phyloP scores from a whole-genome alignment of 2,888 invertebrate genomes.

The Zaprionus bogoriensis region DNA sequence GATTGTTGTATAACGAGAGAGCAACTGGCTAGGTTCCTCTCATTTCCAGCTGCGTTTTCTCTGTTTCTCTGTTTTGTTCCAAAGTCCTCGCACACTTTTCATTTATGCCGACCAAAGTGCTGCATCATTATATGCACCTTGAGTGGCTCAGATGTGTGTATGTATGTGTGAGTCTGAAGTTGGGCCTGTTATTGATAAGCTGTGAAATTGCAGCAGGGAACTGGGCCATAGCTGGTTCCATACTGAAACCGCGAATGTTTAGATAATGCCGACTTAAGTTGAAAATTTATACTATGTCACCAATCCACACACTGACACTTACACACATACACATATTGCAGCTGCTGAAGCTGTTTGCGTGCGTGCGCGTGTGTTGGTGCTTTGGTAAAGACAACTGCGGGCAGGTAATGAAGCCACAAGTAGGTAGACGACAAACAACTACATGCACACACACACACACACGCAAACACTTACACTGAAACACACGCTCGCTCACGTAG shows the following conservation, averaged over 20 bases:
- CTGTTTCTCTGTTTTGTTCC: slow-evolving; percentile 11
- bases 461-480: slow-evolving; percentile 4
- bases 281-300: slow-evolving; percentile 72
- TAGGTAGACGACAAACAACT: slow-evolving; percentile 56
- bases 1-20: not conserved
- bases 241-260: slow-evolving; percentile 33
- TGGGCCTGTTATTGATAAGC: slow-evolving; percentile 25
- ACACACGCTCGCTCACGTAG: not conserved
- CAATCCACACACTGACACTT: slow-evolving; percentile 20
- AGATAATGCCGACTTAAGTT: slow-evolving; percentile 68
- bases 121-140: slow-evolving; percentile 21
- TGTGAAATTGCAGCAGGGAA: slow-evolving; percentile 36
- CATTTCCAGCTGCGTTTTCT: not conserved
- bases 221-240: slow-evolving; percentile 39
- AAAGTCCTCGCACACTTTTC: slow-evolving; percentile 6
- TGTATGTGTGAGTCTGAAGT: slow-evolving; percentile 17
- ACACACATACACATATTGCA: slow-evolving; percentile 20
- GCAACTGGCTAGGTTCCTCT: not conserved
- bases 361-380: slow-evolving; percentile 28
- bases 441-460: slow-evolving; percentile 21
- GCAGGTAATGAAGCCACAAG: slow-evolving; percentile 67
- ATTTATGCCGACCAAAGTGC: slow-evolving; percentile 14
- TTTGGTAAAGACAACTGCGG: slow-evolving; percentile 23
- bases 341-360: slow-evolving; percentile 37
- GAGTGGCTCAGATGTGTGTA: not conserved